A percentile compares a stretch with the other conserved stretches of the same genome.
Evolutionary conservation across 1,140 invertebrate genomes (phyloP).

Genomic region (Archivesica marissinica): DNA sequence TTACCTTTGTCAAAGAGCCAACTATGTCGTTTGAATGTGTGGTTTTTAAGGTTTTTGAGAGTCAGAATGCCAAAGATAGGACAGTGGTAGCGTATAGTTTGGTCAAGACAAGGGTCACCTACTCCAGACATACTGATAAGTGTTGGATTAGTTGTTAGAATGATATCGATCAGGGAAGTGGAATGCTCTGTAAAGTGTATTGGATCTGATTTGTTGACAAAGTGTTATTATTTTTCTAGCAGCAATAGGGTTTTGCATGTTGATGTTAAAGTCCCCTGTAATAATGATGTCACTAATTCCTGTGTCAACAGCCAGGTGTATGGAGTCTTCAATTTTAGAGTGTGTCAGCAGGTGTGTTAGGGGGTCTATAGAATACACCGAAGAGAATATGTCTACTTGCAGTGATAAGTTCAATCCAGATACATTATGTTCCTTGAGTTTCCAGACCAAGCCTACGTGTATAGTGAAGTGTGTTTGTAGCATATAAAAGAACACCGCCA

Average conservation of each 20-base stretch:
- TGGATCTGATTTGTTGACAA: not conserved
- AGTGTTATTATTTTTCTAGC: not conserved
- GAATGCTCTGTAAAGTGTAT: constrained; percentile 28
- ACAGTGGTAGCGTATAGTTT: constrained; percentile 13
- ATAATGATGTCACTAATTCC: not conserved
- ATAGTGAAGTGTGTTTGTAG: not conserved
- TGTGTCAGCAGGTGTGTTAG: not conserved
- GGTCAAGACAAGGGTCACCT: constrained; percentile 8
- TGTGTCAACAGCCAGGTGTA: constrained; percentile 22
- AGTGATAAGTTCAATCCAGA: constrained; percentile 1
- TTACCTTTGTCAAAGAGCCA: constrained; percentile 20
- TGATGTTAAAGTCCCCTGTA: constrained; percentile 1
- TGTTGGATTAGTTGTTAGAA: constrained; percentile 2
- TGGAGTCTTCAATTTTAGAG: not conserved
- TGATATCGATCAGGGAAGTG: constrained; percentile 16
- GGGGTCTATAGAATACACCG: constrained; percentile 39
- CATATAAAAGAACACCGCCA: constrained; percentile 20
- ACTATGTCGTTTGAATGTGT: not conserved
- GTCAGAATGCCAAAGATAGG: constrained; percentile 7
- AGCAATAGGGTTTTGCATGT: not conserved
- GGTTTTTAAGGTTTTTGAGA: not conserved
- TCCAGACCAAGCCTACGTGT: not conserved
- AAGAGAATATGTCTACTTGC: constrained; percentile 2
- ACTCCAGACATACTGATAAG: not conserved
- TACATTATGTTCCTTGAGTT: not conserved